A percentile compares a stretch with the other conserved stretches of the same genome.
Evolutionary conservation across 2,113 vertebrate species (phyloP).

Genomic region (Pelecanus crispus): DNA sequence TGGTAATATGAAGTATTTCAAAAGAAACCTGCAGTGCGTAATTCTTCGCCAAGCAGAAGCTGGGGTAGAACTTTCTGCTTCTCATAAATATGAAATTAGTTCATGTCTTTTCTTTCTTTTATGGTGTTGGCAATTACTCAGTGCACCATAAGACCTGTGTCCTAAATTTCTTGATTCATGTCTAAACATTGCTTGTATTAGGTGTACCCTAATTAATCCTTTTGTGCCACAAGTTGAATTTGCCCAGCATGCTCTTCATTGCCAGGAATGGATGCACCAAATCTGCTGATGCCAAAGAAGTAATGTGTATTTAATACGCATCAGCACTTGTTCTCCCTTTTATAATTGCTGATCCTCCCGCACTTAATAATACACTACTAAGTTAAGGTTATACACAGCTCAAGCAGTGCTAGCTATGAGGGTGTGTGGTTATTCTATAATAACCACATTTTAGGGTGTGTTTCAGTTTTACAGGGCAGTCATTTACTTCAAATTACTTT

Average conservation of each 20-base stretch:
- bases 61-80: background rate
- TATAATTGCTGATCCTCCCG: conserved; percentile 42
- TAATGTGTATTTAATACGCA: conserved; percentile 13
- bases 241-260: conserved; percentile 28
- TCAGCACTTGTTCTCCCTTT: conserved; percentile 40
- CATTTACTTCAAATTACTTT: conserved; percentile 57
- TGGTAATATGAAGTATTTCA: background rate
- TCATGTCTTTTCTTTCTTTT: background rate
- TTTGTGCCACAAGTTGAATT: conserved; percentile 36
- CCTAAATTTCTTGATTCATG: conserved; percentile 45
- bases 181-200: conserved; percentile 41
- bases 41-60: background rate
- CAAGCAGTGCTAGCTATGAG: background rate
- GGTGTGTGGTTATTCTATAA: conserved; percentile 34
- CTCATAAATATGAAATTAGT: background rate
- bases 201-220: conserved; percentile 47
- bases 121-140: conserved; percentile 3
- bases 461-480: conserved; percentile 49
- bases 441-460: conserved; percentile 42
- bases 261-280: conserved; percentile 42
- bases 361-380: conserved; percentile 34
- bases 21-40: background rate
- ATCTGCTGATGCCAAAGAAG: conserved; percentile 50
- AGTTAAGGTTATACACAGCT: conserved; percentile 19
- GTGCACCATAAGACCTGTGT: background rate